These are phyloP conservation scores for Orthosia incerta DNA, from an alignment of 2,888 invertebrate genomes.

Conservation along the genomic window DNA sequence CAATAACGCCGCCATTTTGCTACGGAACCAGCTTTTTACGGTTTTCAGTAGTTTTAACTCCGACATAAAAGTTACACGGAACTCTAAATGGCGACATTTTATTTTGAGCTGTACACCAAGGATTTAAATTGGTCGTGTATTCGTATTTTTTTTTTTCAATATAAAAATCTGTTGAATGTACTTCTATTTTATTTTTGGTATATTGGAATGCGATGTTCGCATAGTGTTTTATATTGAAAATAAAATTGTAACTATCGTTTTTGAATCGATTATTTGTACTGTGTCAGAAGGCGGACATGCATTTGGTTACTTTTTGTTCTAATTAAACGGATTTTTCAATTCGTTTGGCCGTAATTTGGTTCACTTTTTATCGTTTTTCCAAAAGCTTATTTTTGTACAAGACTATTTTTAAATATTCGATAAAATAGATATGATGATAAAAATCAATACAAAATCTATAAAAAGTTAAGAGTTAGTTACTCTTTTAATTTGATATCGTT, in stretches of 20 bases:
- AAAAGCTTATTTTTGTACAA: too few relatives aligned
- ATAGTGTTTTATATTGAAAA: constrained; percentile 32
- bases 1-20: constrained; percentile 59
- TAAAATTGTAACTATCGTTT: constrained; percentile 32
- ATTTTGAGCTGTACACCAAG: constrained; percentile 43
- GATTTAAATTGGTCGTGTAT: constrained; percentile 45
- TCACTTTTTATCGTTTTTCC: background rate
- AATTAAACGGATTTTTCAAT: background rate
- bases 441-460: too few relatives aligned
- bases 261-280: constrained; percentile 8
- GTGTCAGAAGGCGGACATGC: background rate
- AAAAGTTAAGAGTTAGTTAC: too few relatives aligned
- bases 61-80: constrained; percentile 52
- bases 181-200: constrained; percentile 32
- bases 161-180: constrained; percentile 43
- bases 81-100: constrained; percentile 55
- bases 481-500: too few relatives aligned
- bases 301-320: background rate
- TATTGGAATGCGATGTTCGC: constrained; percentile 31
- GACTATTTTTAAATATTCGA: too few relatives aligned
- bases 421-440: too few relatives aligned
- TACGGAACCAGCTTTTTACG: constrained; percentile 57
- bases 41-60: constrained; percentile 45
- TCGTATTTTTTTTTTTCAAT: constrained; percentile 23
- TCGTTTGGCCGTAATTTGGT: background rate